A percentile compares a stretch with the other conserved stretches of the same genome.
Conservation (phyloP, 2,888 invertebrate species). For the Aromia moschata region DNA sequence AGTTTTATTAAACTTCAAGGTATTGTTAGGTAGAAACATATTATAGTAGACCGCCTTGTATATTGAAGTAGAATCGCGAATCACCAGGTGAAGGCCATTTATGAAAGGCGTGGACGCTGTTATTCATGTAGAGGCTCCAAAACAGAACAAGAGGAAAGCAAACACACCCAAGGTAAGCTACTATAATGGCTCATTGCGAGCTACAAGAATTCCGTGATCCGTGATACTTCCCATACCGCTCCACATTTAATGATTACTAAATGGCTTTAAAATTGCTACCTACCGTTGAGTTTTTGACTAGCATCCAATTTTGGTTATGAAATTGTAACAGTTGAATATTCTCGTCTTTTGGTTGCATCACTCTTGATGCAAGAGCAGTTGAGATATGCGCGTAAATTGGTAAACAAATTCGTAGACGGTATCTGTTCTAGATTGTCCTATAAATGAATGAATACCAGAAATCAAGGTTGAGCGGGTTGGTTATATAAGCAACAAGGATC, state of each 20-base stretch:
- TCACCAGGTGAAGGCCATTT: slow-evolving; percentile 44
- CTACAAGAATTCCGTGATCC: not conserved
- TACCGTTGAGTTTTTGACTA: not conserved
- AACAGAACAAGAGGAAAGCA: slow-evolving; percentile 8
- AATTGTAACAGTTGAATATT: slow-evolving; percentile 2
- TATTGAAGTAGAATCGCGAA: slow-evolving; percentile 28
- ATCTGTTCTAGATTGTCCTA: not conserved
- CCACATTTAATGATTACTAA: not conserved
- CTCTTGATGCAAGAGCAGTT: not conserved
- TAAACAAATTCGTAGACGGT: not conserved
- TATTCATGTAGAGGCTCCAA: slow-evolving; percentile 32
- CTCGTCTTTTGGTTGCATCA: slow-evolving; percentile 5
- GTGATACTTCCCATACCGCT: not conserved
- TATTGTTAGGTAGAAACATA: no score
- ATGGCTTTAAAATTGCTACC: slow-evolving; percentile 5
- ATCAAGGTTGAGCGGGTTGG: not conserved
- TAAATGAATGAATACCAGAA: not conserved
- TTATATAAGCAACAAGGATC: not conserved
- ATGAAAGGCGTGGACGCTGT: slow-evolving; percentile 45
- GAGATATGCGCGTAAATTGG: not conserved
- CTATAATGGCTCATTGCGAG: no score
- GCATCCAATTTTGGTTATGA: slow-evolving; percentile 1
- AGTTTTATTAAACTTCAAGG: no score
- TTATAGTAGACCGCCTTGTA: not conserved
- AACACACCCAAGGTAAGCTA: slow-evolving; percentile 10